Base-by-base conservation (phyloP, 2,888 invertebrate genomes). In the Tetanocera ferruginea region DNA sequence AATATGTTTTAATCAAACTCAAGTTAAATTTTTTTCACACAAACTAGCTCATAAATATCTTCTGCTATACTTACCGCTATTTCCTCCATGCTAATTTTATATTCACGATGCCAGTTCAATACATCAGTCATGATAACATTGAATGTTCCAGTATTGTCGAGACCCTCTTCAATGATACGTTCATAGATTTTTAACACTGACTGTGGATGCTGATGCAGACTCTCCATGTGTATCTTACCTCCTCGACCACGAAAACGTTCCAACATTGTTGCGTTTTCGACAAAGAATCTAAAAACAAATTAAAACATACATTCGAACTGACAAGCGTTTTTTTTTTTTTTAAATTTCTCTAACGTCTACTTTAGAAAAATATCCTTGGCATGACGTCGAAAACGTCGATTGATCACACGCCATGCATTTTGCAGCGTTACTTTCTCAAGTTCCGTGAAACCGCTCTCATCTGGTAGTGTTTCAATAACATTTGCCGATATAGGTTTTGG, bases 161-260 rank as follows among this genome's bases (percentile, higher is more conserved):
- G 62, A 4, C 84, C 83, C 31, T 80, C 81, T 14, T 85, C 84
- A 57, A 88, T 88, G 4, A 87, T 62, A 5, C 51, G 69, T 3
- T 83, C 83, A n/a, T 85, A 51, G 17, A 81, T 76, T 1, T 80
- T 66, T 73, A 88, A 82, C 37, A 86, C 78, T 0, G 70, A 31
- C 37, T 76, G 25, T 0, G 83, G 79, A 80, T 88, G 88, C 0
- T 66, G 57, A 72, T 87, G 83, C 51, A 88, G 76, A 2, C 60
- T 76, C 3, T 76, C 70, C 25, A 85, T 51, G 43, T 85, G 80
- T 0, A 88, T 76, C n/a, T 83, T 73, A 0, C 74, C 81, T 8
- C 34, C 11, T 0, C 2, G 23, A 25, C 14, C 5, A 0, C 83
- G 83, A 79, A 88, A 88, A 52, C 66, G 79, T 0, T 84, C 79